These are phyloP conservation scores for Drosophila novamexicana DNA, from an alignment of 1,140 invertebrate genomes.

Conservation along the genomic window DNA sequence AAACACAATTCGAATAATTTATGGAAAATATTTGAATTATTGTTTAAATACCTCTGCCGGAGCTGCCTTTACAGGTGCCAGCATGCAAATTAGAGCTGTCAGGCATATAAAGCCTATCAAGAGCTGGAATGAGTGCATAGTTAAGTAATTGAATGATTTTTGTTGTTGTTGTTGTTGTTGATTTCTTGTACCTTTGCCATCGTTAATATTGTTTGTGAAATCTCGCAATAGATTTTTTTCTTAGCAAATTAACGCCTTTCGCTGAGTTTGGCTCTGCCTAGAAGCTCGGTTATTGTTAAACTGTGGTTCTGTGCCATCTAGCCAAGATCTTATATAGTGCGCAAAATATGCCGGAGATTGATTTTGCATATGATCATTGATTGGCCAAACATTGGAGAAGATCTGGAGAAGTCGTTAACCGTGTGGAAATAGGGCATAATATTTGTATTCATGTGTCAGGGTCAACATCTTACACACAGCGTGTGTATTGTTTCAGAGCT, in stretches of 20 bases:
- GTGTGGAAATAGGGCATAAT: slow-evolving; percentile 28
- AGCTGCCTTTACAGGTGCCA: slow-evolving; percentile 6
- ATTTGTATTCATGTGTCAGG: slow-evolving; percentile 34
- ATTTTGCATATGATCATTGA: slow-evolving; percentile 77
- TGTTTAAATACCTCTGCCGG: slow-evolving; percentile 15
- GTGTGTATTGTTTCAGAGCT: slow-evolving; percentile 17
- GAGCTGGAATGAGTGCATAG: slow-evolving; percentile 32
- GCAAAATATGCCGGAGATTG: slow-evolving; percentile 54
- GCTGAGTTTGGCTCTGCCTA: slow-evolving; percentile 36
- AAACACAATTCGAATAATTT: background rate
- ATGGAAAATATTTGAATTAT: background rate
- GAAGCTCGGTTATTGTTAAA: slow-evolving; percentile 51
- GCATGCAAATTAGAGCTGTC: slow-evolving; percentile 21
- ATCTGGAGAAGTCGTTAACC: slow-evolving; percentile 64
- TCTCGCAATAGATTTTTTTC: slow-evolving; percentile 36
- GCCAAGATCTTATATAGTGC: slow-evolving; percentile 63
- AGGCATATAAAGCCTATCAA: slow-evolving; percentile 15
- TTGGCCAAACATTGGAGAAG: slow-evolving; percentile 53
- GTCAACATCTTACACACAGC: slow-evolving; percentile 30
- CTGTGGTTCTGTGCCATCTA: slow-evolving; percentile 44
- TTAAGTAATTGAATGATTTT: slow-evolving; percentile 32
- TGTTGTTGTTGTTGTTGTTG: background rate
- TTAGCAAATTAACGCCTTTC: slow-evolving; percentile 62
- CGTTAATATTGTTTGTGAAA: slow-evolving; percentile 58
- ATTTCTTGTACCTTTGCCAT: slow-evolving; percentile 57